These are phyloP conservation scores for Diarsia brunnea DNA, from an alignment of 2,888 invertebrate species.

Conservation along the genomic window DNA sequence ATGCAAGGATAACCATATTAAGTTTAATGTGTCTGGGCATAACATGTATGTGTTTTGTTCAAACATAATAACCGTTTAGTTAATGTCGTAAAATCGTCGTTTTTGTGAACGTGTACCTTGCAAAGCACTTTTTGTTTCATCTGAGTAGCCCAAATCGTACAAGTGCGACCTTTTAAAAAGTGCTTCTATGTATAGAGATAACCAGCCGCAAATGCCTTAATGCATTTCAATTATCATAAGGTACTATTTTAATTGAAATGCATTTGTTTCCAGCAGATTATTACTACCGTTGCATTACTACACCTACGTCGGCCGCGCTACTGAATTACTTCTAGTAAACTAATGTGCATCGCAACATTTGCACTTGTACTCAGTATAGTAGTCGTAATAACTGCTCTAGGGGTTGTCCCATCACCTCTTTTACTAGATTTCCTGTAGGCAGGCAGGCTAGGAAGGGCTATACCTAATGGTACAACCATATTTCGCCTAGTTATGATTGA, in stretches of 20 bases:
- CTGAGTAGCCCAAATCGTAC: neutral
- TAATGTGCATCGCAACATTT: slow-evolving; percentile 34
- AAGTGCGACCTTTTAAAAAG: too few species aligned
- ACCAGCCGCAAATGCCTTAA: too few species aligned
- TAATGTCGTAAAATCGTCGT: neutral
- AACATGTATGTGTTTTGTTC: slow-evolving; percentile 6
- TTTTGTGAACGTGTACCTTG: neutral
- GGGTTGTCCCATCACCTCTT: neutral
- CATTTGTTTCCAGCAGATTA: neutral
- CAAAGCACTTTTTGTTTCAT: neutral
- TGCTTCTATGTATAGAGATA: neutral
- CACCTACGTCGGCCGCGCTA: slow-evolving; percentile 12
- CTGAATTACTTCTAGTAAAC: slow-evolving; percentile 24
- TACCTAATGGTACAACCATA: neutral
- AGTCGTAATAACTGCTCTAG: slow-evolving; percentile 6
- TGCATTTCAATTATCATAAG: too few species aligned
- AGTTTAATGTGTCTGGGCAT: neutral
- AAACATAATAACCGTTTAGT: neutral
- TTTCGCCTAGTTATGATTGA: neutral
- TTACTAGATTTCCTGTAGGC: too few species aligned
- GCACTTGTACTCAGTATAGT: slow-evolving; percentile 37
- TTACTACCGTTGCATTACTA: neutral
- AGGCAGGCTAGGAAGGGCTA: too few species aligned
- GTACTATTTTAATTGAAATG: too few species aligned
- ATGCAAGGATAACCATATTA: neutral